Base-by-base conservation (phyloP, 2,113 vertebrate genomes). In the Zosterops japonicus region DNA sequence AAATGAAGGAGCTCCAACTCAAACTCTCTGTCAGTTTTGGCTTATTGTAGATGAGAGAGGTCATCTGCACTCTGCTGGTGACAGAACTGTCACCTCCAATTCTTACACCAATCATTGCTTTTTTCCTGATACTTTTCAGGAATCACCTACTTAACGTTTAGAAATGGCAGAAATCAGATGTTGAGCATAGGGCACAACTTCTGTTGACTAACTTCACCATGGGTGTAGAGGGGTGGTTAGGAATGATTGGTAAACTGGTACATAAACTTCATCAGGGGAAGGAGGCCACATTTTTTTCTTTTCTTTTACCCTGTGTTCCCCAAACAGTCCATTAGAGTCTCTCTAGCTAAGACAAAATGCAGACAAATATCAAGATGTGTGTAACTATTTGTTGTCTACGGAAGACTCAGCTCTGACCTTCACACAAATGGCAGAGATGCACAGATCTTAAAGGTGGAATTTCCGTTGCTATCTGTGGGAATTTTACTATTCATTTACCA, bases 41-140 rank as follows among this genome's bases (percentile, higher is more conserved):
- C 2, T 67, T 47, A 21, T 5, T 42, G 52, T 52, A 36, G 9
- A 46, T 59, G 16, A 69, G 9, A 33, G 28, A 89, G 13, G 11
- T 89, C 36, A 36, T 46, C 20, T 3, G 2, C 12, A 18, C 12
- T 0, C 0, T 55, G 27, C 16, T 46, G 23, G 14, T n/a, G 3
- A 11, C 11, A 49, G 49, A 87, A 14, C 2, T 1, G 8, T 41
- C 3, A 3, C 28, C 12, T 50, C 33, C 53, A 85, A 4, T 33
- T 33, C 22, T 59, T 23, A 53, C 9, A 35, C 18, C 20, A 5
- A 82, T 22, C 20, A 14, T 6, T 33, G 8, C 5, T 2, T 6
- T 63, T 89, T 83, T 42, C 14, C 27, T 67, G 19, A 28, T 17
- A 9, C 2, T 8, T 50, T 76, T 79, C 33, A 17, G 39, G 16